Percentiles rank a stretch among this genome's conserved stretches.
phyloP scores from a whole-genome alignment of 2,888 invertebrate species.

The Mythimna impura region DNA sequence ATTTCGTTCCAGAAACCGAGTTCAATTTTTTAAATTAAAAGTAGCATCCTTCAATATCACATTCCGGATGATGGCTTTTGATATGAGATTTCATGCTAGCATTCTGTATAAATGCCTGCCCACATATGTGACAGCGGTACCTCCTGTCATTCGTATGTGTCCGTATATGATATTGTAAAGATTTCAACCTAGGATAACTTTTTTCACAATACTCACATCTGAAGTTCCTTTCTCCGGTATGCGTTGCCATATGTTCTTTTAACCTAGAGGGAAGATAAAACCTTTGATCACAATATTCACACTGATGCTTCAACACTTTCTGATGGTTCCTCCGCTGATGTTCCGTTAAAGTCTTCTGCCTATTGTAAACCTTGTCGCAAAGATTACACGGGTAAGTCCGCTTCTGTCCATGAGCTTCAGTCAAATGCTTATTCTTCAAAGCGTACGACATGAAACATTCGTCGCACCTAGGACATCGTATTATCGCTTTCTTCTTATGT shows the following conservation, averaged over 20 bases:
- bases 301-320: conserved; percentile 87
- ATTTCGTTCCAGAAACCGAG: neutral
- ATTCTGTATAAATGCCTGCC: conserved; percentile 90
- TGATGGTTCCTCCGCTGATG: conserved; percentile 86
- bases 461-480: conserved; percentile 84
- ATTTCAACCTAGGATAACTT: conserved; percentile 90
- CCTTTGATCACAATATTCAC: conserved; percentile 89
- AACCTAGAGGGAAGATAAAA: conserved; percentile 86
- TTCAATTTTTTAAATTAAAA: conserved; percentile 64
- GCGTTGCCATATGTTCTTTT: conserved; percentile 89
- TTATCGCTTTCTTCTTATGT: conserved; percentile 85
- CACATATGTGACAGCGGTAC: conserved; percentile 90
- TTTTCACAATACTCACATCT: conserved; percentile 91
- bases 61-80: conserved; percentile 89
- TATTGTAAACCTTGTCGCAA: conserved; percentile 87
- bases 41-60: conserved; percentile 83
- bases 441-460: conserved; percentile 88
- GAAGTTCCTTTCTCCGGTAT: conserved; percentile 90
- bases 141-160: conserved; percentile 91
- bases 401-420: conserved; percentile 85
- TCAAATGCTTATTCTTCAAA: conserved; percentile 84
- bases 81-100: conserved; percentile 91
- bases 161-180: conserved; percentile 90
- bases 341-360: conserved; percentile 84
- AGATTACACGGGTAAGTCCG: conserved; percentile 85